A percentile compares a stretch with the other conserved stretches of the same genome.
phyloP scores from a whole-genome alignment of 2,797 vertebrate species.

The Sebastes alutus region DNA sequence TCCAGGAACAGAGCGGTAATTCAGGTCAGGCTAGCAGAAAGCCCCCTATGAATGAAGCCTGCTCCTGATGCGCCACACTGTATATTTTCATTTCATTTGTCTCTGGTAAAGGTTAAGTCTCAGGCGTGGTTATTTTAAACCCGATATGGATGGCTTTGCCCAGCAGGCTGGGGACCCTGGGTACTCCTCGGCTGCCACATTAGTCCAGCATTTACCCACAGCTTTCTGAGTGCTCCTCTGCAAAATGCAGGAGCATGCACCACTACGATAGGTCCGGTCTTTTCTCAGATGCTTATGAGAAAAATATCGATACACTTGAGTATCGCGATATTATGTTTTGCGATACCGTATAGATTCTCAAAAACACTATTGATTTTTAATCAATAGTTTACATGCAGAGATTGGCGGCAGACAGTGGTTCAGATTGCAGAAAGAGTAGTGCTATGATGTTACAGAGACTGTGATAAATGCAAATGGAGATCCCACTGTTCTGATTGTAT shows the following conservation, averaged over 20 bases:
- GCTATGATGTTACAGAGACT: too few species aligned
- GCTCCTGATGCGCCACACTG: slow-evolving; percentile 80
- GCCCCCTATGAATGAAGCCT: slow-evolving; percentile 83
- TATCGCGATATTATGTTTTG: too few species aligned
- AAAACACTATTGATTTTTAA: too few species aligned
- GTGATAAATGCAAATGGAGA: too few species aligned
- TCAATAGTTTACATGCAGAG: too few species aligned
- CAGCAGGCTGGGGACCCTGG: slow-evolving; percentile 82
- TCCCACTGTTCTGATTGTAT: too few species aligned
- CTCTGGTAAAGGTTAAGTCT: slow-evolving; percentile 89
- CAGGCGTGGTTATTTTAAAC: slow-evolving; percentile 88
- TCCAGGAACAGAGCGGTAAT: slow-evolving; percentile 83
- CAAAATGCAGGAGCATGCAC: slow-evolving; percentile 34
- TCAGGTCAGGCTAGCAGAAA: slow-evolving; percentile 85
- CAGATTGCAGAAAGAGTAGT: too few species aligned
- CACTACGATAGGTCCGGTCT: slow-evolving; percentile 13
- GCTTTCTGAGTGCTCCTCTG: slow-evolving; percentile 54
- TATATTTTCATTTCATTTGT: slow-evolving; percentile 87
- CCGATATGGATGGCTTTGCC: slow-evolving; percentile 86
- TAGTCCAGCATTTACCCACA: slow-evolving; percentile 78
- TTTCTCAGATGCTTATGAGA: background rate
- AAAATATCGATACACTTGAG: too few species aligned
- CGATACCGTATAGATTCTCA: too few species aligned
- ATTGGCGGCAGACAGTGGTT: too few species aligned
- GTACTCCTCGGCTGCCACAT: slow-evolving; percentile 72